Conservation (phyloP, 2,888 invertebrate species). For the Unio pictorum region DNA sequence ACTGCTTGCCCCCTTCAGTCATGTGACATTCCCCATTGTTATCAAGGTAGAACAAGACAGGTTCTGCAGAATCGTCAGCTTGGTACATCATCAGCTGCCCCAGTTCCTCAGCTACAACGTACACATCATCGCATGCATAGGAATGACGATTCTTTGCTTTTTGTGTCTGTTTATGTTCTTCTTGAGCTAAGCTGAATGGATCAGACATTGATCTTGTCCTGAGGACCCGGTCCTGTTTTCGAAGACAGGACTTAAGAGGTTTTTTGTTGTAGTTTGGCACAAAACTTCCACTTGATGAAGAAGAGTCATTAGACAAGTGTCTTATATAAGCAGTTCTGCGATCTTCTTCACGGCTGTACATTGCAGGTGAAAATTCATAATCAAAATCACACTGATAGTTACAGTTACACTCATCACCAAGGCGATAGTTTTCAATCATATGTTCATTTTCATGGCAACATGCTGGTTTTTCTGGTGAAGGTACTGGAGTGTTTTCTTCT, state of each 20-base stretch:
- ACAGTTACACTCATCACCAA: constrained; percentile 7
- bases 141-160: constrained; percentile 57
- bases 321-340: constrained; percentile 30
- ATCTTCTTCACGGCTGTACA: constrained; percentile 5
- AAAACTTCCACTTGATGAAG: constrained; percentile 42
- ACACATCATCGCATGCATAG: constrained; percentile 61
- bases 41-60: constrained; percentile 45
- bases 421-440: constrained; percentile 16
- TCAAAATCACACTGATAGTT: constrained; percentile 11
- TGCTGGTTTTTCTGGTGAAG: constrained; percentile 41
- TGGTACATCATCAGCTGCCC: constrained; percentile 44
- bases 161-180: constrained; percentile 36
- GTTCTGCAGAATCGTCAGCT: constrained; percentile 29
- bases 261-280: constrained; percentile 48
- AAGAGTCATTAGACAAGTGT: constrained; percentile 41
- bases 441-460: constrained; percentile 13
- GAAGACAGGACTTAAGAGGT: constrained; percentile 64
- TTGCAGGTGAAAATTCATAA: constrained; percentile 3
- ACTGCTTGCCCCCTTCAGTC: constrained; percentile 30
- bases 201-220: constrained; percentile 56
- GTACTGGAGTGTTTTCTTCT: constrained; percentile 54
- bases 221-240: constrained; percentile 46
- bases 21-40: constrained; percentile 38
- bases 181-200: constrained; percentile 37
- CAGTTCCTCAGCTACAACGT: constrained; percentile 43